Conservation (phyloP, 1,140 invertebrate species). For the Hylaeus anthracinus region DNA sequence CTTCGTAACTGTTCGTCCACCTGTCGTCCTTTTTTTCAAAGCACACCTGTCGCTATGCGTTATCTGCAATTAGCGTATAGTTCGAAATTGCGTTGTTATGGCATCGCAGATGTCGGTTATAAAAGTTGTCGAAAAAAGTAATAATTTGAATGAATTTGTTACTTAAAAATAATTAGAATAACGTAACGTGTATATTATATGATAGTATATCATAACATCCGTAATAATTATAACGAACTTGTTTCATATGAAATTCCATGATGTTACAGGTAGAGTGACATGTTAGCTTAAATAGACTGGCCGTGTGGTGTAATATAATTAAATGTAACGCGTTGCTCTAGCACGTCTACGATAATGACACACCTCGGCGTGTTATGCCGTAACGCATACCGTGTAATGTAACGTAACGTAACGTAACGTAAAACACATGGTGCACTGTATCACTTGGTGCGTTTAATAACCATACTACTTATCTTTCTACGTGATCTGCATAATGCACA, state of each 20-base stretch:
- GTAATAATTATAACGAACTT: neutral
- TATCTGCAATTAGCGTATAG: too few relatives aligned
- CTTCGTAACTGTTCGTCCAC: neutral
- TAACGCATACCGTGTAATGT: slow-evolving; percentile 2
- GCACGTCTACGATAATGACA: slow-evolving; percentile 26
- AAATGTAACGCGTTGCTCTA: slow-evolving; percentile 4
- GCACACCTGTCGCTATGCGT: neutral
- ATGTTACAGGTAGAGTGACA: slow-evolving; percentile 2
- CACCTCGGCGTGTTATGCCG: neutral
- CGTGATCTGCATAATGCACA: neutral
- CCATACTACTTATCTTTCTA: neutral
- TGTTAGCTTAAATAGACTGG: neutral
- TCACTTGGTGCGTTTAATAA: neutral
- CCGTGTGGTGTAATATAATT: slow-evolving; percentile 1
- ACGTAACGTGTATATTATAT: too few relatives aligned
- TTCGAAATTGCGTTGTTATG: neutral
- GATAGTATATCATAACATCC: neutral
- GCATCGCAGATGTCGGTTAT: too few relatives aligned
- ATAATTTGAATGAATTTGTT: too few relatives aligned
- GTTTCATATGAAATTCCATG: neutral
- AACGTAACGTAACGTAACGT: neutral
- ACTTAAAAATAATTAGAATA: too few relatives aligned
- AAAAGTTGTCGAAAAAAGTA: too few relatives aligned
- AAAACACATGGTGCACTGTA: neutral
- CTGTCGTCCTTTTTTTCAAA: neutral